These are phyloP conservation scores for Apocheima hispidaria DNA, from an alignment of 2,888 invertebrate species.

Conservation along the genomic window DNA sequence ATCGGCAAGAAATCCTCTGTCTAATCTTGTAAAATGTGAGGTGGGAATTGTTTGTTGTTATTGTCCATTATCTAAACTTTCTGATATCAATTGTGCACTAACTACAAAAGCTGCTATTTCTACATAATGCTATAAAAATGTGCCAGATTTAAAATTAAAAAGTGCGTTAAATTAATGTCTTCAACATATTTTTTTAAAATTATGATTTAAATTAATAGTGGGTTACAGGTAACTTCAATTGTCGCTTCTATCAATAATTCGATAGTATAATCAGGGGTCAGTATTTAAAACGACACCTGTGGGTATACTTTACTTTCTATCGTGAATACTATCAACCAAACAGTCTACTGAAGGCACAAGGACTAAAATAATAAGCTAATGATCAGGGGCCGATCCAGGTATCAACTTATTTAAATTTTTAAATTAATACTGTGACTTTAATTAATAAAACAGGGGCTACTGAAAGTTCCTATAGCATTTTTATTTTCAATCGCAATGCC, in stretches of 20 bases:
- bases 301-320: slow-evolving; percentile 8
- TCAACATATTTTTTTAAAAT: slow-evolving; percentile 13
- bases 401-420: no score
- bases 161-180: slow-evolving; percentile 15
- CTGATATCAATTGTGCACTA: slow-evolving; percentile 26
- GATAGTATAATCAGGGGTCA: neutral
- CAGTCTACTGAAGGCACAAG: slow-evolving; percentile 52
- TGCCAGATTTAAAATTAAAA: slow-evolving; percentile 31
- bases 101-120: slow-evolving; percentile 41
- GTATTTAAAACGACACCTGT: slow-evolving; percentile 3
- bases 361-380: slow-evolving; percentile 38
- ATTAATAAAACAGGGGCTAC: neutral
- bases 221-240: slow-evolving; percentile 16
- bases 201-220: slow-evolving; percentile 3
- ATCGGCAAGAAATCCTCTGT: slow-evolving; percentile 42
- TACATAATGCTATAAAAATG: slow-evolving; percentile 39
- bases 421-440: neutral
- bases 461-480: no score
- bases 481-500: no score
- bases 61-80: slow-evolving; percentile 36
- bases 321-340: slow-evolving; percentile 28
- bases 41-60: slow-evolving; percentile 39
- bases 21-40: slow-evolving; percentile 31
- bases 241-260: slow-evolving; percentile 1
- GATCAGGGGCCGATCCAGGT: slow-evolving; percentile 22